These are phyloP conservation scores for Cerastis leucographa DNA, from an alignment of 2,888 invertebrate species.

Conservation along the genomic window DNA sequence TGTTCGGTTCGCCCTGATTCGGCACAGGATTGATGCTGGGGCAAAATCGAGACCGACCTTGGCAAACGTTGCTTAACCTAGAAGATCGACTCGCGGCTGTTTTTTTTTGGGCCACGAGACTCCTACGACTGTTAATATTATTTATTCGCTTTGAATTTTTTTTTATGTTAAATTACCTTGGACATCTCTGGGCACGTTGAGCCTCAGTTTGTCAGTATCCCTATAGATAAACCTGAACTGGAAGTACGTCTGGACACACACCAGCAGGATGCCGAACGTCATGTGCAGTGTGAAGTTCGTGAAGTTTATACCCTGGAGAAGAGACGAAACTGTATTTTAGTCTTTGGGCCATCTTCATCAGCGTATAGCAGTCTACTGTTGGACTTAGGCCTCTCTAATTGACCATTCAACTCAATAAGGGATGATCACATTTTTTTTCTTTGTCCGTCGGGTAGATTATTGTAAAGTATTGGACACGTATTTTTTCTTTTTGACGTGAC, in stretches of 20 bases:
- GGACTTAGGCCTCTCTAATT: neutral
- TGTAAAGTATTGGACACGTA: too few relatives aligned
- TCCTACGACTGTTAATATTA: neutral
- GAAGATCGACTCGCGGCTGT: neutral
- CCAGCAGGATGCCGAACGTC: constrained; percentile 93
- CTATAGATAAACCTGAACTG: constrained; percentile 94
- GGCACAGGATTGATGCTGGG: too few relatives aligned
- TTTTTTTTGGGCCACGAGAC: neutral
- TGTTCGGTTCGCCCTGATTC: too few relatives aligned
- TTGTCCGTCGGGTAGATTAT: too few relatives aligned
- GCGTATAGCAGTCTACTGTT: neutral
- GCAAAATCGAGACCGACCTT: too few relatives aligned
- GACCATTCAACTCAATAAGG: too few relatives aligned
- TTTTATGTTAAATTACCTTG: constrained; percentile 75
- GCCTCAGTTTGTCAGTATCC: constrained; percentile 92
- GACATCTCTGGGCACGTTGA: constrained; percentile 94
- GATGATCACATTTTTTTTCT: too few relatives aligned
- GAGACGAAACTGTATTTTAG: neutral
- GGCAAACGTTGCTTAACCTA: neutral
- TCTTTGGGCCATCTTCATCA: neutral
- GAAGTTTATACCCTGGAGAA: constrained; percentile 94
- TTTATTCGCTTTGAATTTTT: neutral
- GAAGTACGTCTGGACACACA: constrained; percentile 92
- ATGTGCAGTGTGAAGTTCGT: constrained; percentile 95
- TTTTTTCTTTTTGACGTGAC: too few relatives aligned